phyloP scores from a whole-genome alignment of 1,140 invertebrate species.

The Metaphire vulgaris region DNA sequence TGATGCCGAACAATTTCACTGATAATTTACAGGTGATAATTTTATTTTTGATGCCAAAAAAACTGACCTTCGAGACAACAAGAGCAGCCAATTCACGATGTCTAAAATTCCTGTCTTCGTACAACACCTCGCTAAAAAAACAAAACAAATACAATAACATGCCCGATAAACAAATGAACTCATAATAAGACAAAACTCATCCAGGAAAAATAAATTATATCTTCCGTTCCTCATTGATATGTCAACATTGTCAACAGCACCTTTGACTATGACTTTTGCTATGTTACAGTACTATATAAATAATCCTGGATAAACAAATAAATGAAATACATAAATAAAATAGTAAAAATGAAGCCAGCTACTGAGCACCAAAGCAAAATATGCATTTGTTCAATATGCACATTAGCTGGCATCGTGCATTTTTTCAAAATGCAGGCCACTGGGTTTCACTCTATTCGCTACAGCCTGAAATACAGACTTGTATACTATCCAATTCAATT shows the following conservation, averaged over 20 bases:
- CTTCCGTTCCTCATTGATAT: neutral
- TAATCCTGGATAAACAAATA: neutral
- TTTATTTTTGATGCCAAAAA: no score
- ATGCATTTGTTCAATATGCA: no score
- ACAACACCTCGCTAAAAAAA: slow-evolving; percentile 72
- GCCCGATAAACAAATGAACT: slow-evolving; percentile 32
- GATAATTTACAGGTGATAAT: no score
- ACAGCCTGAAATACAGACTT: neutral
- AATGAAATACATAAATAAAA: no score
- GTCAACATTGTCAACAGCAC: neutral
- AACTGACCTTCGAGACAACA: slow-evolving; percentile 78
- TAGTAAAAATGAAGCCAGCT: no score
- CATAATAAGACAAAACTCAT: no score
- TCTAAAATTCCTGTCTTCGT: slow-evolving; percentile 79
- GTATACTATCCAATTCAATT: neutral
- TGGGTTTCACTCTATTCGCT: no score
- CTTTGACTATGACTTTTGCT: neutral
- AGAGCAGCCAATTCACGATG: slow-evolving; percentile 87
- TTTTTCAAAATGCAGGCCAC: no score
- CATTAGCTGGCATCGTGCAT: no score
- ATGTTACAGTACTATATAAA: neutral
- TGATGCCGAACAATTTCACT: no score
- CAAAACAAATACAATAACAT: slow-evolving; percentile 34
- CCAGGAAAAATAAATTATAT: slow-evolving; percentile 17
- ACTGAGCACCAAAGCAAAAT: no score